Percentiles rank a stretch among this genome's conserved stretches.
phyloP scores from a whole-genome alignment of 2,888 invertebrate genomes.

The Dicyrtoma fusca region DNA sequence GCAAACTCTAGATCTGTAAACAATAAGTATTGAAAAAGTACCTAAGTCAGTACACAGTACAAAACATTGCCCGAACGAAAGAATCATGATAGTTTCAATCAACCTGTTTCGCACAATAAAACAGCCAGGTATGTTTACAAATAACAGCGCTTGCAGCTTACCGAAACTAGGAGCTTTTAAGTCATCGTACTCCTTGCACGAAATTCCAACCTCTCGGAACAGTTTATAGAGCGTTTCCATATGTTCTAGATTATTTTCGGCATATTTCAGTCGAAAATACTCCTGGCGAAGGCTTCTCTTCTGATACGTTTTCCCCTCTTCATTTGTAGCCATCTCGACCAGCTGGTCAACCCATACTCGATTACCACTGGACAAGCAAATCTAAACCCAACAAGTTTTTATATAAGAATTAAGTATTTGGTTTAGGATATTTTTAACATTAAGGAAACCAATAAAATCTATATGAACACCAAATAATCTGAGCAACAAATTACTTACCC shows the following conservation, averaged over 20 bases:
- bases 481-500: too few relatives aligned
- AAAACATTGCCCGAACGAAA: too few relatives aligned
- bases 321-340: not conserved
- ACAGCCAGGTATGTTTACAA: too few relatives aligned
- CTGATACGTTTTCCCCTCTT: not conserved
- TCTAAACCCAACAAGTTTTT: slow-evolving; percentile 16
- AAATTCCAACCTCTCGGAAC: slow-evolving; percentile 13
- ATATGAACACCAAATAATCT: not conserved
- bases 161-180: not conserved
- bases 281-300: slow-evolving; percentile 15
- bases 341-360: slow-evolving; percentile 28
- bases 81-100: too few relatives aligned
- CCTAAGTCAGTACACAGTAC: too few relatives aligned
- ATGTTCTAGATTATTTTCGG: slow-evolving; percentile 20
- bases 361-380: slow-evolving; percentile 16
- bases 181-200: slow-evolving; percentile 10
- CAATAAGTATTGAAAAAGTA: too few relatives aligned
- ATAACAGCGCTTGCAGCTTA: too few relatives aligned
- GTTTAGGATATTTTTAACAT: too few relatives aligned
- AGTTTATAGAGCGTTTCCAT: slow-evolving; percentile 16
- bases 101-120: too few relatives aligned
- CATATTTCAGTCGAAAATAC: slow-evolving; percentile 10
- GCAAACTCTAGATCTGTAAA: slow-evolving; percentile 16
- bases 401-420: too few relatives aligned
- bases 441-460: not conserved